Percentiles rank a stretch among this genome's conserved stretches.
Conservation (phyloP, 1,140 invertebrate species). For the Daktulosphaira vitifoliae region DNA sequence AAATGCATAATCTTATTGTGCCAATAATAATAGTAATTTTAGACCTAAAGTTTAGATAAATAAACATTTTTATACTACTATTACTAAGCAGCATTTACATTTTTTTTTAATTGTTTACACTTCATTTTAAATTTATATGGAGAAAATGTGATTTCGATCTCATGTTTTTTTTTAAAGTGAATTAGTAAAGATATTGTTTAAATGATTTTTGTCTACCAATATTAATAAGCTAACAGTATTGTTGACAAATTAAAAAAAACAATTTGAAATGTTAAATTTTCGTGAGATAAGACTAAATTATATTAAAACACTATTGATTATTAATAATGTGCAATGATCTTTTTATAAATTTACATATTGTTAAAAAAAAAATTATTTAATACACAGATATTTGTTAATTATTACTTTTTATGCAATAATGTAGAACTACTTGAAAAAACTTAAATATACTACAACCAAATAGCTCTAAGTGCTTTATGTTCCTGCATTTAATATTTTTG, state of each 20-base stretch:
- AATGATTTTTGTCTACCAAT: neutral
- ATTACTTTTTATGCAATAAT: too few relatives aligned
- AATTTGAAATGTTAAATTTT: slow-evolving; percentile 1
- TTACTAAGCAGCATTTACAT: slow-evolving; percentile 17
- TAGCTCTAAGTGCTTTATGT: slow-evolving; percentile 25
- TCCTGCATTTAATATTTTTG: slow-evolving; percentile 24
- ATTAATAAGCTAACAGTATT: neutral
- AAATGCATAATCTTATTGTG: slow-evolving; percentile 22
- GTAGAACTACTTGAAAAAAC: too few relatives aligned
- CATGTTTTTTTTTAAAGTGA: neutral
- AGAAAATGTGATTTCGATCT: neutral
- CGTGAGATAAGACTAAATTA: slow-evolving; percentile 8
- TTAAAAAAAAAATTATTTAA: neutral
- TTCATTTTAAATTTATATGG: neutral
- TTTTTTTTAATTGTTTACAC: slow-evolving; percentile 16
- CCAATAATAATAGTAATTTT: slow-evolving; percentile 14
- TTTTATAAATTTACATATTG: neutral
- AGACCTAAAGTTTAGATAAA: slow-evolving; percentile 10
- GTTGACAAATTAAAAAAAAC: neutral
- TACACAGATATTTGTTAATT: too few relatives aligned
- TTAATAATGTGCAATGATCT: slow-evolving; percentile 24
- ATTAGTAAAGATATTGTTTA: too few relatives aligned
- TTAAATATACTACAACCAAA: neutral
- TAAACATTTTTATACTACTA: slow-evolving; percentile 12
- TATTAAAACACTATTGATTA: neutral